Conservation (phyloP, 2,888 invertebrate species). For the Drosophila mimica region DNA sequence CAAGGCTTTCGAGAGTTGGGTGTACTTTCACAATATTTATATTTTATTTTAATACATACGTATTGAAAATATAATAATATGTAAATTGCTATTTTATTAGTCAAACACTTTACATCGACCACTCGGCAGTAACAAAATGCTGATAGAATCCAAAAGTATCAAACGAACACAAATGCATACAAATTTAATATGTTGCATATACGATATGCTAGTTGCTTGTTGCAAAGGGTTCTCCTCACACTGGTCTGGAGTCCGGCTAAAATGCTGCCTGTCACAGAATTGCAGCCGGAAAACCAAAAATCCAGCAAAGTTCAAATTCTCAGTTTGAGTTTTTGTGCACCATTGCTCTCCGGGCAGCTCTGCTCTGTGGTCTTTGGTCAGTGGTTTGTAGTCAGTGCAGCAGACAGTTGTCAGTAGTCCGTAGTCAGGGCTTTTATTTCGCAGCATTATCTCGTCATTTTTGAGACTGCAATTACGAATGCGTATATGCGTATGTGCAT, state of each 20-base stretch:
- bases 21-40: not conserved
- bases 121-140: not conserved
- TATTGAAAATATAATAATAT: not conserved
- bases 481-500: slow-evolving; percentile 10
- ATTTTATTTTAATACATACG: too few species aligned
- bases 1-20: not conserved
- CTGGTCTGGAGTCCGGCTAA: slow-evolving; percentile 7
- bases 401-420: slow-evolving; percentile 2
- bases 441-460: slow-evolving; percentile 67
- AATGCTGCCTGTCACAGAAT: slow-evolving; percentile 56
- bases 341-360: slow-evolving; percentile 6
- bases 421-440: slow-evolving; percentile 50
- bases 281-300: slow-evolving; percentile 39
- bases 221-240: slow-evolving; percentile 7
- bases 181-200: slow-evolving; percentile 41
- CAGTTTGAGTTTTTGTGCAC: slow-evolving; percentile 22
- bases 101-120: not conserved
- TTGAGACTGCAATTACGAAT: slow-evolving; percentile 39
- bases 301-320: slow-evolving; percentile 2
- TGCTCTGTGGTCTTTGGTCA: slow-evolving; percentile 20
- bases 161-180: slow-evolving; percentile 1
- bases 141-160: not conserved
- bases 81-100: not conserved
- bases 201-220: not conserved
- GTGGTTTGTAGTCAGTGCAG: slow-evolving; percentile 17